phyloP scores from a whole-genome alignment of 2,113 vertebrate species.

The Pygoscelis adeliae region DNA sequence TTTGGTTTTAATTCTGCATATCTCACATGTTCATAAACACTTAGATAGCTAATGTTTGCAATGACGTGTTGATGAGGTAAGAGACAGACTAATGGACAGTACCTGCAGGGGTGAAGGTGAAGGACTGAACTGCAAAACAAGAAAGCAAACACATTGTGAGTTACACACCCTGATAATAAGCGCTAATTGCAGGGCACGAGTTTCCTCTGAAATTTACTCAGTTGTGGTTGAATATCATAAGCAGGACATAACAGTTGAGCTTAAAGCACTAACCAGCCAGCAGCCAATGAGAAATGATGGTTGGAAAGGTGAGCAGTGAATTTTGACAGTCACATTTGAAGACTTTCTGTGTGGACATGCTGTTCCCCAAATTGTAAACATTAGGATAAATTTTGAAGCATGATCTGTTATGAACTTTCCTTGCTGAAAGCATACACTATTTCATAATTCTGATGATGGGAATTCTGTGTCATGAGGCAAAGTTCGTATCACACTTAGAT shows the following conservation, averaged over 20 bases:
- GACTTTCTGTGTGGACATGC: neutral
- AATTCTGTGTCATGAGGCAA: neutral
- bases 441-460: neutral
- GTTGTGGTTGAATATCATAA: neutral
- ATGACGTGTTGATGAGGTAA: conserved; percentile 47
- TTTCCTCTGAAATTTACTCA: conserved; percentile 10
- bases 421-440: conserved; percentile 12
- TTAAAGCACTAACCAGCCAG: conserved; percentile 70
- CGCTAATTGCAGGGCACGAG: neutral
- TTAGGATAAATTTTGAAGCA: conserved; percentile 9
- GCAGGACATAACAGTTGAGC: conserved; percentile 36
- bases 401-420: neutral
- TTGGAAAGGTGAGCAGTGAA: neutral
- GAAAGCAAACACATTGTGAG: conserved; percentile 86
- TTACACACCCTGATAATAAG: conserved; percentile 74
- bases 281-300: conserved; percentile 68
- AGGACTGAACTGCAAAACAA: conserved; percentile 92
- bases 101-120: conserved; percentile 92
- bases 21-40: neutral
- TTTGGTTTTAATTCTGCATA: neutral
- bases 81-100: conserved; percentile 87
- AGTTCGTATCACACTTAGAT: neutral
- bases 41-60: neutral
- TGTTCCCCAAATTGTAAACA: neutral
- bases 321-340: neutral